Evolutionary conservation across 2,113 vertebrate species (phyloP).

Genomic region (Siphamia tubifer): DNA sequence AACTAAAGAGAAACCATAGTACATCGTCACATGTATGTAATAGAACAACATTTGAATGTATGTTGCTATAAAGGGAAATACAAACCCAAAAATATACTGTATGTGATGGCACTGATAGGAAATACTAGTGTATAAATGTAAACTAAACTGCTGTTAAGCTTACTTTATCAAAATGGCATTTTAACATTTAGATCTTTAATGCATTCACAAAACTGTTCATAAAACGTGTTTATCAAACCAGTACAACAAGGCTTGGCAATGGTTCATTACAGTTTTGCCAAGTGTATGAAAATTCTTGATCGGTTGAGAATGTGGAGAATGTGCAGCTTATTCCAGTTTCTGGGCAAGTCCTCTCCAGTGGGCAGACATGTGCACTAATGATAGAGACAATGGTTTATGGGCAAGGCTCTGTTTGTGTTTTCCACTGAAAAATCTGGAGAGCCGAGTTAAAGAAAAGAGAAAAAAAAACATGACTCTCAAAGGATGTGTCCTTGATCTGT

Average conservation of each 20-base stretch:
- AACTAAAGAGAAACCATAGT: constrained; percentile 43
- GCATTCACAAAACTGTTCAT: constrained; percentile 42
- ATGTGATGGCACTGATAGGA: constrained; percentile 58
- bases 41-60: constrained; percentile 45
- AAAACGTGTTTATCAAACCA: constrained; percentile 56
- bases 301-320: constrained; percentile 67
- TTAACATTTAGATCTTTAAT: constrained; percentile 22
- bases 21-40: constrained; percentile 14
- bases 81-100: constrained; percentile 63
- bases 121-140: constrained; percentile 46
- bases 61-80: constrained; percentile 51
- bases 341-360: constrained; percentile 50
- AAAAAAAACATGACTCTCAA: constrained; percentile 41
- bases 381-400: constrained; percentile 63
- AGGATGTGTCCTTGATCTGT: constrained; percentile 58
- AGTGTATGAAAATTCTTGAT: constrained; percentile 66
- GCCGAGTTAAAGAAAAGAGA: constrained; percentile 38
- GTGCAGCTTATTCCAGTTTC: constrained; percentile 51
- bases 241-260: constrained; percentile 52
- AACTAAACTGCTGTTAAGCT: constrained; percentile 14
- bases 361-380: constrained; percentile 62
- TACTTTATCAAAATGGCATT: constrained; percentile 33
- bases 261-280: constrained; percentile 44
- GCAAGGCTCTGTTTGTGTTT: constrained; percentile 38
- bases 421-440: constrained; percentile 63